These are phyloP conservation scores for Lycopodina hypogea DNA, from an alignment of 37 sponge, comb jelly and placozoan species.

Conservation along the genomic window DNA sequence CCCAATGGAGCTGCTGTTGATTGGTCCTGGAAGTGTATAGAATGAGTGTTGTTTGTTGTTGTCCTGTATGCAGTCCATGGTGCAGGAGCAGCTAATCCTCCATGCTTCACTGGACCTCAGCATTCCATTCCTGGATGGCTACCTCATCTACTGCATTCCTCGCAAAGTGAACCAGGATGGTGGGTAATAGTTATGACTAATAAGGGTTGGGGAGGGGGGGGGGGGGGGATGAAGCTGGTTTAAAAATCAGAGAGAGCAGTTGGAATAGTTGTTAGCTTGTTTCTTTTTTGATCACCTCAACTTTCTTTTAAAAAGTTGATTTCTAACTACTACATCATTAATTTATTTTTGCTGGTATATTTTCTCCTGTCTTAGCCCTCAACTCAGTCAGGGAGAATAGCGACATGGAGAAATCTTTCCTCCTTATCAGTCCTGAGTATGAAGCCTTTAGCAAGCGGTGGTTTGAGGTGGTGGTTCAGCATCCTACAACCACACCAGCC, in stretches of 20 bases:
- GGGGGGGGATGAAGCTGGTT: no score
- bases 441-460: constrained; percentile 49
- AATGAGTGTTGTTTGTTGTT: no score
- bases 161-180: constrained; percentile 8
- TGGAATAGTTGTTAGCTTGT: not conserved
- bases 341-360: no score
- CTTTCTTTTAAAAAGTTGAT: no score
- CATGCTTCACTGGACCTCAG: constrained; percentile 67
- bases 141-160: constrained; percentile 61
- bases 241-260: not conserved
- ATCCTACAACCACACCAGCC: not conserved
- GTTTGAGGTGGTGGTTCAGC: constrained; percentile 56
- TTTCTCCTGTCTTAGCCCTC: no score
- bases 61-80: constrained; percentile 36
- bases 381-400: not conserved
- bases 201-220: no score
- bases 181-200: no score
- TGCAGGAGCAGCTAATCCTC: constrained; percentile 27
- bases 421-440: constrained; percentile 15
- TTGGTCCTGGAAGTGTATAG: no score
- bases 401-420: constrained; percentile 24
- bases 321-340: no score
- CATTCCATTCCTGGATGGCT: constrained; percentile 68
- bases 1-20: no score
- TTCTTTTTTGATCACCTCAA: no score